These are phyloP conservation scores for Sebastes fasciatus DNA, from an alignment of 2,113 vertebrate genomes.

Conservation along the genomic window DNA sequence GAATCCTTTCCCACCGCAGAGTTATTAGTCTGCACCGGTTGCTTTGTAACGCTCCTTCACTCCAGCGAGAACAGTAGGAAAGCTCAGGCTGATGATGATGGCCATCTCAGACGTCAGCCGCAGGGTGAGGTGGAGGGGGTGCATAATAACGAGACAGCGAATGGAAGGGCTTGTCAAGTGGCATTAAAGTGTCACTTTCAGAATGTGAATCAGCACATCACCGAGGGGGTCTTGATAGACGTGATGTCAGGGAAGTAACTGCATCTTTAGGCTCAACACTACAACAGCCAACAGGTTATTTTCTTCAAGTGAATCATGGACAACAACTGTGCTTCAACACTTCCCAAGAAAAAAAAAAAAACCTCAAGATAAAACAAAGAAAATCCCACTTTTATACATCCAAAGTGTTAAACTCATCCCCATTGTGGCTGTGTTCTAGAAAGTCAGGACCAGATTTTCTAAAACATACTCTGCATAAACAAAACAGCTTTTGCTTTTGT, in stretches of 20 bases:
- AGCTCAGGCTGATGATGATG: constrained; percentile 48
- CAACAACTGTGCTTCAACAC: not conserved
- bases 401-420: not conserved
- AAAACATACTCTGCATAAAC: not conserved
- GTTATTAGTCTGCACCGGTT: constrained; percentile 26
- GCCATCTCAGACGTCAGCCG: constrained; percentile 44
- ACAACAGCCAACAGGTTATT: constrained; percentile 6
- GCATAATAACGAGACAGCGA: constrained; percentile 57
- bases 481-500: not conserved
- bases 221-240: not conserved
- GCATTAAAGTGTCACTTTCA: constrained; percentile 56
- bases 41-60: constrained; percentile 27
- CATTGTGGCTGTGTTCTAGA: not conserved
- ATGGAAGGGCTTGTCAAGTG: constrained; percentile 61
- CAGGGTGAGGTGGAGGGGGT: constrained; percentile 20
- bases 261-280: not conserved
- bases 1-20: constrained; percentile 7
- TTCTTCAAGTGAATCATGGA: not conserved
- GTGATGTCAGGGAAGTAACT: not conserved
- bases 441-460: not conserved
- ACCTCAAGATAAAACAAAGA: not conserved
- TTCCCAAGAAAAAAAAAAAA: not conserved
- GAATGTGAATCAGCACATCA: constrained; percentile 42
- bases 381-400: not conserved
- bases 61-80: constrained; percentile 27